Conservation (phyloP, 1,140 invertebrate species). For the Aphelinus certus region DNA sequence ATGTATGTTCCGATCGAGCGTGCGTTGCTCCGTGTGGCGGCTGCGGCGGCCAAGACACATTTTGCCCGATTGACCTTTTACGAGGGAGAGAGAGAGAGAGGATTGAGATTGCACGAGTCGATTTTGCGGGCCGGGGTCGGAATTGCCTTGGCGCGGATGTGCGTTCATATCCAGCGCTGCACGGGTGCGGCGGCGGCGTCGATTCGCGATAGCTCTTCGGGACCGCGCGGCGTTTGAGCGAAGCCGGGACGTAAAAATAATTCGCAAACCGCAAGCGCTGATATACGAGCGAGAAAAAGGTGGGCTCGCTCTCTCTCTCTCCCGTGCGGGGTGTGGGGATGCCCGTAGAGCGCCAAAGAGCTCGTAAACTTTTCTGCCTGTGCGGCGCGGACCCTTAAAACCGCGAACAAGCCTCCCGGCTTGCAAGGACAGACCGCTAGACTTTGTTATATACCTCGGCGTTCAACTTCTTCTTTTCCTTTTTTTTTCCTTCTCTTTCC, state of each 20-base stretch:
- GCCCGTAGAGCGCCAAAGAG: slow-evolving; percentile 41
- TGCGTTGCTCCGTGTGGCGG: not conserved
- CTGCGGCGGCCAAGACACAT: not conserved
- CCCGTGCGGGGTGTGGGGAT: not conserved
- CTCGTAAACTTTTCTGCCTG: slow-evolving; percentile 63
- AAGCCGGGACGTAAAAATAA: slow-evolving; percentile 57
- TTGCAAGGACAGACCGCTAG: slow-evolving; percentile 32
- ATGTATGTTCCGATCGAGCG: not conserved
- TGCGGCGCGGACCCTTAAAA: slow-evolving; percentile 55
- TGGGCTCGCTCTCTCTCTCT: not conserved
- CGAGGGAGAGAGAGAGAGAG: not conserved
- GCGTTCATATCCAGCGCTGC: too few species aligned
- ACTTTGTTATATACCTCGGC: not conserved
- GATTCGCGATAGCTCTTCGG: slow-evolving; percentile 38
- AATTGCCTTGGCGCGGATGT: not conserved
- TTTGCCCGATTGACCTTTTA: not conserved
- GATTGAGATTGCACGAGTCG: slow-evolving; percentile 34
- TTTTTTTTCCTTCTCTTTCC: not conserved
- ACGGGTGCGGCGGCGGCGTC: slow-evolving; percentile 6
- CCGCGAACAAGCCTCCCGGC: slow-evolving; percentile 56
- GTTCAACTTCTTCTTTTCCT: not conserved
- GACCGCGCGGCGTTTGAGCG: slow-evolving; percentile 49
- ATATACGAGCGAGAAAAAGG: slow-evolving; percentile 57
- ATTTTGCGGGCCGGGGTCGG: not conserved
- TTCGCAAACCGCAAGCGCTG: slow-evolving; percentile 60